These are phyloP conservation scores for Venturia canescens DNA, from an alignment of 1,140 invertebrate genomes.

Conservation along the genomic window DNA sequence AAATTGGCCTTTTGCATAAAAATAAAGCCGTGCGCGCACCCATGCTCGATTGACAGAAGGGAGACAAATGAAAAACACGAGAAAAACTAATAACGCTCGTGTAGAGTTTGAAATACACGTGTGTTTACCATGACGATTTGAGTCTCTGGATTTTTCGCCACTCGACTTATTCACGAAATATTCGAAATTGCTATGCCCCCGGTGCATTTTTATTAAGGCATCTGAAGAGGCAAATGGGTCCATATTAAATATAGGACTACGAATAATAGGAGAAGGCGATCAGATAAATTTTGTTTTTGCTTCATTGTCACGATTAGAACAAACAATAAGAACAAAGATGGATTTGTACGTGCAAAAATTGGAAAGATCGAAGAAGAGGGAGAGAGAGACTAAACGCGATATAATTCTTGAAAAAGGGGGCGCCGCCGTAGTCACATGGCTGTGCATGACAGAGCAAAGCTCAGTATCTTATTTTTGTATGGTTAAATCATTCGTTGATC, in stretches of 20 bases:
- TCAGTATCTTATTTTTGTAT: constrained; percentile 77
- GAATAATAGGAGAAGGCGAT: no score
- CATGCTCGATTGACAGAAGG: constrained; percentile 48
- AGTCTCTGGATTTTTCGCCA: constrained; percentile 42
- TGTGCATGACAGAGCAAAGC: constrained; percentile 75
- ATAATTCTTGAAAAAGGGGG: constrained; percentile 56
- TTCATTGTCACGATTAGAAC: neutral
- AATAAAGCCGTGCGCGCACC: constrained; percentile 71
- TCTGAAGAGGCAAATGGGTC: neutral
- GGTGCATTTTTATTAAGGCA: no score
- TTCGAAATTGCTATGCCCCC: constrained; percentile 15
- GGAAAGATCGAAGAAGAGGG: constrained; percentile 47
- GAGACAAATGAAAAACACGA: constrained; percentile 48
- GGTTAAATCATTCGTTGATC: constrained; percentile 72
- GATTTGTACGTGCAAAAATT: neutral
- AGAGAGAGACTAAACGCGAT: constrained; percentile 55
- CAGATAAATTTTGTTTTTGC: no score
- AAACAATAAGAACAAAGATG: no score
- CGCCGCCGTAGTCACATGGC: constrained; percentile 75
- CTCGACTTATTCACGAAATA: constrained; percentile 30
- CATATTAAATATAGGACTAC: no score
- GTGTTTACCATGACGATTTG: constrained; percentile 7
- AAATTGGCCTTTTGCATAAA: constrained; percentile 73
- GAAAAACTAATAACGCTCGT: neutral
- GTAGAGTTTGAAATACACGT: constrained; percentile 31